Base-by-base conservation (phyloP, 2,888 invertebrate species). In the Noctua fimbriata region DNA sequence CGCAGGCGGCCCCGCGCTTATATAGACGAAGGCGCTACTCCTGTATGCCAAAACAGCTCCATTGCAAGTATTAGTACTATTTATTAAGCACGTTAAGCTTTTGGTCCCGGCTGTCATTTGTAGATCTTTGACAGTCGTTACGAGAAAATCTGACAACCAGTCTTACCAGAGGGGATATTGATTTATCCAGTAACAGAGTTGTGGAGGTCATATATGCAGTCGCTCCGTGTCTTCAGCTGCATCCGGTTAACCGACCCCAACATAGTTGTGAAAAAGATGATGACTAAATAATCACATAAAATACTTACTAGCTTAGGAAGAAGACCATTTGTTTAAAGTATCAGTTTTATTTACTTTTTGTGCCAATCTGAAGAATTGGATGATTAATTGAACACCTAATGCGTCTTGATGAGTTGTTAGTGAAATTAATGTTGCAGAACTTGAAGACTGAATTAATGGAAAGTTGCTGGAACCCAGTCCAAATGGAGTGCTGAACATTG, bases 1-100 rank as follows among this genome's bases (percentile, higher is more conserved):
- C 69, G 75, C 77, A 73, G 65, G 3, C 65, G 65, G 72, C 49
- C 14, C 24, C 60, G 14, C 78, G 78, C 89, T 89, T 89, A 89
- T 89, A 89, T 89, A 89, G 86, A 88, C 81, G 83, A 74, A 79
- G 41, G 77, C 69, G 70, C 75, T 73, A 73, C 82, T 81, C 84
- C 79, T 82, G 78, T 73, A 76, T 66, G 74, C 78, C 81, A 69
- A 84, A 75, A 87, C 87, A 74, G 81, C 87, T 85, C 60, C 28
- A 85, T 74, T 76, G 55, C 73, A 28, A 73, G 66, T 72, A 74
- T 28, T 36, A 69, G 10, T 21, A 32, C 65, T 72, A 75, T 78
- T 81, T 75, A 76, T 82, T 76, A 21, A 10, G 44, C 44, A 67
- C 28, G 67, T 67, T 67, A n/a, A 67, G n/a, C 0, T 10, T 67